Evolutionary conservation across 1,140 invertebrate genomes (phyloP), one percentile per base, ranked within the genome.

Genomic region (Leptinotarsa lineolata): DNA sequence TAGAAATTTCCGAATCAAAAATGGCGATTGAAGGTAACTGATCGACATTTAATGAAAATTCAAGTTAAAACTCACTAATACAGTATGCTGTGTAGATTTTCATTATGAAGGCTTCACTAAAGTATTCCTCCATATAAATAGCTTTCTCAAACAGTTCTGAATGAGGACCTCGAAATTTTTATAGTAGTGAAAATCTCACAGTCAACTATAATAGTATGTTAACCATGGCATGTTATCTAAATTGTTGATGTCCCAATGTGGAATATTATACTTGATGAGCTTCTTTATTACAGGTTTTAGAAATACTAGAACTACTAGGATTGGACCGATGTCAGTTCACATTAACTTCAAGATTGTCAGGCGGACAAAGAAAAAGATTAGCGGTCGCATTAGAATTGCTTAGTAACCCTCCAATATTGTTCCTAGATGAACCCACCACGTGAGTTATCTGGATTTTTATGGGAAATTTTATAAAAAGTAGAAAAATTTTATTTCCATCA

Each of bases 371-470:
- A 74, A 97, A 97, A 84, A 88, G 95, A 75, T 85, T 98, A 5
- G 91, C 94, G 3, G 95, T 97, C 70, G 95, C 94, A 3, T 85
- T 96, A 48, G 93, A 94, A 85, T 82, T 94, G 64, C 87, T 97
- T 39, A 95, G 92, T 80, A 95, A 97, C 85, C 95, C 95, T 13
- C 93, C 94, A 0, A 89, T 97, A 46, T 92, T 97, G 86, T 95
- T 96, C 81, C 89, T 97, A 73, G 96, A 98, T 84, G 96, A 98
- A 85, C 95, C 95, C 59, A 97, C 95, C 6, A 96, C 92, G 95
- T 96, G 86, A 87, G 87, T 86, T 54, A 18, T 54, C 30, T 39
- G 8, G 8, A n/a, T 39, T 39, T 22, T 22, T 22, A 22, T 3
- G 2, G 2, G 22, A 22, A 22, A 22, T 22, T 22, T 22, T 2